Evolutionary conservation across 2,113 vertebrate genomes (phyloP).

Genomic region (Dolichotis patagonum): DNA sequence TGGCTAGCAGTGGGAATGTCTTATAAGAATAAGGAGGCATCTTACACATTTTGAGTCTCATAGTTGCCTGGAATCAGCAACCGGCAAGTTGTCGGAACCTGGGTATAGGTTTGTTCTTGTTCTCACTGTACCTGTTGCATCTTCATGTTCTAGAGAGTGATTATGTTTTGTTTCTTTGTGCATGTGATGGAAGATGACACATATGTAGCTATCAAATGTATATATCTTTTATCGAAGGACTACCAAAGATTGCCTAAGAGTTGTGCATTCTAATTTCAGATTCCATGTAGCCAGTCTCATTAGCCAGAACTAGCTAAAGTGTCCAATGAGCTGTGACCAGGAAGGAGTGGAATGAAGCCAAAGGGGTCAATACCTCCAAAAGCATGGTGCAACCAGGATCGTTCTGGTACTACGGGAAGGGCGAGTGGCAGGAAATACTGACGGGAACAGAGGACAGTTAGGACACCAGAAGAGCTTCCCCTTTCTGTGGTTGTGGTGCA

Average conservation of each 20-base stretch:
- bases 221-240: not conserved
- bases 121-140: not conserved
- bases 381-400: not conserved
- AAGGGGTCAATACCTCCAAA: not conserved
- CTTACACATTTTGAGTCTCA: not conserved
- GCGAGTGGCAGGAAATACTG: not conserved
- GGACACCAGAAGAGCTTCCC: not conserved
- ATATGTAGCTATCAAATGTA: not conserved
- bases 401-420: not conserved
- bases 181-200: not conserved
- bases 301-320: not conserved
- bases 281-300: not conserved
- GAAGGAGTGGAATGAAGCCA: not conserved
- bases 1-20: not conserved
- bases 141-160: not conserved
- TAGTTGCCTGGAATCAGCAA: not conserved
- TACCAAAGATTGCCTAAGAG: not conserved
- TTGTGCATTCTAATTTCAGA: not conserved
- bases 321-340: not conserved
- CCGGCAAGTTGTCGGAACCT: not conserved
- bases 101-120: not conserved
- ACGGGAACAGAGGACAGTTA: not conserved
- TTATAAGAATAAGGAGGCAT: not conserved
- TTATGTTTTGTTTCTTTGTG: not conserved
- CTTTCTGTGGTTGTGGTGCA: not conserved